Evolutionary conservation across 2,113 vertebrate genomes (phyloP).

Genomic region (Syngnathoides biaculeatus): DNA sequence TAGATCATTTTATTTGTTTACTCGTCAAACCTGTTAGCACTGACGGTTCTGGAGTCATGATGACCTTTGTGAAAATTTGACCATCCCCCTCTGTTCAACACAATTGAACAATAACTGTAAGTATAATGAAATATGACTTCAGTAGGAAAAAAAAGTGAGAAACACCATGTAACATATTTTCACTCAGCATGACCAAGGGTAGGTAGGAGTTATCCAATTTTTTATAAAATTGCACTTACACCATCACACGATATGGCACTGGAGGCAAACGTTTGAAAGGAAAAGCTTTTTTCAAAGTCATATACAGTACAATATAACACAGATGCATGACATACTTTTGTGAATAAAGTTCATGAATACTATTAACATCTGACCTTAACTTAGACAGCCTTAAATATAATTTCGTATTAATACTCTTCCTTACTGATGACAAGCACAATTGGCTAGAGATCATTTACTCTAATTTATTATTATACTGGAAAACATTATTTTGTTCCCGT

Average conservation of each 20-base stretch:
- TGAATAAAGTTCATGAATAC: conserved; percentile 50
- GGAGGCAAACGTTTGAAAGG: conserved; percentile 29
- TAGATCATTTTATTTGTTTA: conserved; percentile 53
- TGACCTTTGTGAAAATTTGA: conserved; percentile 7
- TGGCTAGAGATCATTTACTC: conserved; percentile 11
- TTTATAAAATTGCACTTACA: conserved; percentile 60
- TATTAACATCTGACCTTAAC: conserved; percentile 57
- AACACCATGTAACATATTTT: conserved; percentile 35
- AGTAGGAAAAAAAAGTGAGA: conserved; percentile 37
- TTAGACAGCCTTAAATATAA: conserved; percentile 63
- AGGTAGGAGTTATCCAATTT: conserved; percentile 16
- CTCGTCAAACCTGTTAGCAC: conserved; percentile 30
- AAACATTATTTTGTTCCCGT: background rate
- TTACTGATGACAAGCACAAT: conserved; percentile 32
- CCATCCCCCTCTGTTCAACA: conserved; percentile 17
- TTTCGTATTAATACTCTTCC: conserved; percentile 45
- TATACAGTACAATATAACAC: conserved; percentile 31
- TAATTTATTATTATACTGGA: background rate
- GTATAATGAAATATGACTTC: conserved; percentile 44
- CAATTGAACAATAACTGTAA: background rate
- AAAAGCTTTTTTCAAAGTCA: conserved; percentile 47
- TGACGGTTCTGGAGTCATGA: conserved; percentile 20
- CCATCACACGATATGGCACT: conserved; percentile 48
- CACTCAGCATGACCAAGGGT: conserved; percentile 21
- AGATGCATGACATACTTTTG: conserved; percentile 15